Evolutionary conservation across 1,140 invertebrate species (phyloP).

Genomic region (Agrypnia vestita): DNA sequence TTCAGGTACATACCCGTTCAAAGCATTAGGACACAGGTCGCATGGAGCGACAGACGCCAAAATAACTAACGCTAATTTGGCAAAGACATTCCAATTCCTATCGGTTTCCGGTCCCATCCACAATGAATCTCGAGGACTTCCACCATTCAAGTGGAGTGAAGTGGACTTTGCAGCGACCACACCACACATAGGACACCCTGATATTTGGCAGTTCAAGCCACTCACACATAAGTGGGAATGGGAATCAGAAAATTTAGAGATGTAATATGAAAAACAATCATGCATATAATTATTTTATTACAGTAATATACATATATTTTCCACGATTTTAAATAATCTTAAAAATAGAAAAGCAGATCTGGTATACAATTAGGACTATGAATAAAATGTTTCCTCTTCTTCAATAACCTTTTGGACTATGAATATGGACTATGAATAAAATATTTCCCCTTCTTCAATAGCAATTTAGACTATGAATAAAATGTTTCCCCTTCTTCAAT

Average conservation of each 20-base stretch:
- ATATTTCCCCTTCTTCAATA: too few species aligned
- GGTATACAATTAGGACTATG: too few species aligned
- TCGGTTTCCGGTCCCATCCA: constrained; percentile 76
- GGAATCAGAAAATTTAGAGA: constrained; percentile 44
- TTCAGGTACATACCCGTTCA: constrained; percentile 77
- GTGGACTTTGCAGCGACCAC: constrained; percentile 72
- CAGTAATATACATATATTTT: too few species aligned
- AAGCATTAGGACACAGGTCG: constrained; percentile 76
- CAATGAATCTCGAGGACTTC: constrained; percentile 71
- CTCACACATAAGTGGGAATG: constrained; percentile 69
- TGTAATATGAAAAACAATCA: too few species aligned
- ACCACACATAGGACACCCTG: constrained; percentile 78
- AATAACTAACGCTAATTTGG: constrained; percentile 68
- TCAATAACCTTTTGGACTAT: too few species aligned
- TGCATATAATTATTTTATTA: too few species aligned
- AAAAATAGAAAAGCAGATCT: too few species aligned
- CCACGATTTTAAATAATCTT: too few species aligned
- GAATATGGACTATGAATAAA: too few species aligned
- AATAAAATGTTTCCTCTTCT: too few species aligned
- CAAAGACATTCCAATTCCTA: constrained; percentile 71
- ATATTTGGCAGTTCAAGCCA: constrained; percentile 77
- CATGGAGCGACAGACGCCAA: constrained; percentile 81
- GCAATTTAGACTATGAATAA: too few species aligned
- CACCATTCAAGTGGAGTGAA: constrained; percentile 79
- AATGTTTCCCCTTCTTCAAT: too few species aligned